Percentiles rank a stretch among this genome's conserved stretches.
phyloP scores from a whole-genome alignment of 1,140 invertebrate species.

The Centruroides vittatus region DNA sequence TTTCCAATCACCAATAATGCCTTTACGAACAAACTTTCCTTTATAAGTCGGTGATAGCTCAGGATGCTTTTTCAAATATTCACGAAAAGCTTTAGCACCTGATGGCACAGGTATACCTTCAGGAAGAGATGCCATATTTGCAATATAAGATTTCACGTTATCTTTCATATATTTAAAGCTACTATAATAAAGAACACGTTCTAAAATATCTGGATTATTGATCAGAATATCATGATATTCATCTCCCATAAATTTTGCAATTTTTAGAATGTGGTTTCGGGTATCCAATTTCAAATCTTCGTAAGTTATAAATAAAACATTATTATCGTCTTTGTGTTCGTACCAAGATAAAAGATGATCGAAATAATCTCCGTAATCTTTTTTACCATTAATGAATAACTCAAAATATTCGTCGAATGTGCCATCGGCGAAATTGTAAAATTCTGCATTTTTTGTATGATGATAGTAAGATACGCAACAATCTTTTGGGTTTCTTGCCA shows the following conservation, averaged over 20 bases:
- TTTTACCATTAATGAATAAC: conserved; percentile 23
- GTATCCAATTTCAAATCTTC: conserved; percentile 12
- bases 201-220: neutral
- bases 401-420: conserved; percentile 31
- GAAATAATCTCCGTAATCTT: conserved; percentile 30
- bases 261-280: neutral
- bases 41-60: too few relatives aligned
- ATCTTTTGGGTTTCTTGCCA: conserved; percentile 8
- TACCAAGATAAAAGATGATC: conserved; percentile 25
- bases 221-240: conserved; percentile 1
- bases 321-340: conserved; percentile 16
- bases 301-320: conserved; percentile 26
- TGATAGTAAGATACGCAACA: conserved; percentile 51
- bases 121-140: too few relatives aligned
- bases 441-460: conserved; percentile 1
- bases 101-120: too few relatives aligned
- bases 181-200: conserved; percentile 5
- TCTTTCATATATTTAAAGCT: conserved; percentile 3
- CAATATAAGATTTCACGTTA: neutral
- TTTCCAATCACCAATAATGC: conserved; percentile 1
- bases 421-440: neutral
- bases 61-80: too few relatives aligned
- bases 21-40: conserved; percentile 3
- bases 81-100: too few relatives aligned
- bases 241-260: conserved; percentile 27